Evolutionary conservation across 2,797 vertebrate genomes (phyloP), one percentile per base, ranked within the genome.

Genomic region (Danio choprae): DNA sequence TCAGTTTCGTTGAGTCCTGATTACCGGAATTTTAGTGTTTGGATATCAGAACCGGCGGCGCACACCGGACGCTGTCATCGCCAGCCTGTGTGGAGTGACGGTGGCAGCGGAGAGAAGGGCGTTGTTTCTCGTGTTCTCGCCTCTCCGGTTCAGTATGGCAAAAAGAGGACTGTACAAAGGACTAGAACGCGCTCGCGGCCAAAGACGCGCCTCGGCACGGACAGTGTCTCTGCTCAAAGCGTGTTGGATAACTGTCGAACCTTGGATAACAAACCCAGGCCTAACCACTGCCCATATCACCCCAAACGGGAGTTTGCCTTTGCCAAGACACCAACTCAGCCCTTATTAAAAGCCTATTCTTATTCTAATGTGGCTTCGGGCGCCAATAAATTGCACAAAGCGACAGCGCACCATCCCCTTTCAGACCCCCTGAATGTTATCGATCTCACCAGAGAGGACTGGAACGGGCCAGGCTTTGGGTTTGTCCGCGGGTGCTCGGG

Each of bases 91-190:
- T 83, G 81, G 76, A 70, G 88, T 85, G 84, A 77, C 84, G 71
- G 83, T 83, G 86, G 87, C 84, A 69, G 88, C 86, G 89, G 84
- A 69, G 81, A 87, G 83, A 86, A 82, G 91, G 93, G 93, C 93
- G 92, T 94, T 93, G 92, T 89, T 93, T 90, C 86, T 83, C 86
- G 88, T 86, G 88, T 85, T 87, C 85, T 87, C 87, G 83, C 86
- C 82, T 85, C 83, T 29, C 87, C 84, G 80, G 84, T 87, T 87
- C 91, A 85, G 44, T 83, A 74, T 81, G 88, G 88, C 44, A 89
- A 91, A 82, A 91, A 90, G 84, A 89, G 86, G 83, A 79, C 86
- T 88, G 80, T 92, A 91, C 93, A 91, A 94, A 94, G 93, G 91
- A 94, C 92, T 87, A 90, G 88, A 89, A 84, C 77, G 77, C 82